These are phyloP conservation scores for Rugalucina vietnamica DNA, from an alignment of 2,888 invertebrate genomes.

Conservation along the genomic window DNA sequence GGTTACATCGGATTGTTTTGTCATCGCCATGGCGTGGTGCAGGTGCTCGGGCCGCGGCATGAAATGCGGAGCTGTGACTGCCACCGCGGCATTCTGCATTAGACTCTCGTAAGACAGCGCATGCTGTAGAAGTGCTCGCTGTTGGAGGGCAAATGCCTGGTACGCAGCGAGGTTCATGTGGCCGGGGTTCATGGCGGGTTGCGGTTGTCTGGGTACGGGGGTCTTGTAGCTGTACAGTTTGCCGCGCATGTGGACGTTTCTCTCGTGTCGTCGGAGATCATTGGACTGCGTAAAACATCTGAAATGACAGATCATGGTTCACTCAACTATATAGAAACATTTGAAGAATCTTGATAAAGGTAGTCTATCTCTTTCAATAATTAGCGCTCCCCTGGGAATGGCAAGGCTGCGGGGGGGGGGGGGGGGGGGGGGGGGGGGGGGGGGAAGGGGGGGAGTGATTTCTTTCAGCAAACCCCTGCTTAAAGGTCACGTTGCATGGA, in stretches of 20 bases:
- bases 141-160: constrained; percentile 78
- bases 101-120: constrained; percentile 77
- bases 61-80: constrained; percentile 55
- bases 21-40: constrained; percentile 36
- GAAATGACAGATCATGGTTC: no score
- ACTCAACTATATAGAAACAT: no score
- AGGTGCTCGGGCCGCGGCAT: constrained; percentile 33
- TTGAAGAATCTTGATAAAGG: no score
- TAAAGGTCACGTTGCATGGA: no score
- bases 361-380: no score
- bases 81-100: constrained; percentile 74
- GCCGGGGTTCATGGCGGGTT: constrained; percentile 41
- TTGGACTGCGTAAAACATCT: constrained; percentile 80
- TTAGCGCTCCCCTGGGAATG: no score
- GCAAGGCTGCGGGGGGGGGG: no score
- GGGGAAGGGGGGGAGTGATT: no score
- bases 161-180: constrained; percentile 78
- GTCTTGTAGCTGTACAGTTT: constrained; percentile 76
- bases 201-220: constrained; percentile 43
- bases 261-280: constrained; percentile 78
- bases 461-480: no score
- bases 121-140: constrained; percentile 77
- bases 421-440: no score
- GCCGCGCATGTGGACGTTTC: constrained; percentile 80
- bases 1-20: constrained; percentile 49